Evolutionary conservation across 2,113 vertebrate genomes (phyloP), one percentile per base, ranked within the genome.

Genomic region (Thymallus thymallus): DNA sequence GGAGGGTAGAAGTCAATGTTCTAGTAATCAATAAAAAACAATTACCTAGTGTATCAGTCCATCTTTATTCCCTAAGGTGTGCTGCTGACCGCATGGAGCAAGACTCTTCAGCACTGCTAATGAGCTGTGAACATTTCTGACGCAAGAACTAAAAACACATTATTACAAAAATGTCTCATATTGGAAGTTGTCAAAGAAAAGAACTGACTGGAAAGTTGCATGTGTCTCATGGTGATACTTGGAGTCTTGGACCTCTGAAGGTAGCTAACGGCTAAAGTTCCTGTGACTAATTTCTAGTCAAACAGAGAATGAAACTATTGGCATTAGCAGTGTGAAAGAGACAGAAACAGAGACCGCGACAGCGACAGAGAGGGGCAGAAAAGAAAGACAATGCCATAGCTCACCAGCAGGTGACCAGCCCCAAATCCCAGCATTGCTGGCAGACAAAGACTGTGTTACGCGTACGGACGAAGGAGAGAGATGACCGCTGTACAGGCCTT

Each of bases 361-460:
- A 20, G 14, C 1, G 51, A 20, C 13, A 55, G 51, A 20, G 51
- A 55, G 16, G 16, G 51, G 18, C 14, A 55, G 13, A 55, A 3
- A 20, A 55, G 18, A 55, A 20, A 55, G 51, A 55, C 3, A 20
- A 4, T 20, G 5, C 18, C 51, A 20, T 55, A 20, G 2, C 18
- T 55, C 51, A 55, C 51, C 51, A 14, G 56, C 16, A 14, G 48
- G 14, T 18, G n/a, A 60, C 20, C n/a, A 60, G 56, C 56, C 56
- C n/a, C n/a, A 22, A 60, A 60, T 22, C 56, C n/a, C 18, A 60
- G 32, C 41, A 73, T 41, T 76, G 76, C 77, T 73, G 71, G 69
- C 74, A 74, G 62, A 76, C 69, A 56, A 51, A 77, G 74, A 45
- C 62, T 66, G 65, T 71, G 48, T 41, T 41, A 41, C 9, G 35